These are phyloP conservation scores for Sitodiplosis mosellana DNA, from an alignment of 1,140 invertebrate genomes.

Conservation along the genomic window DNA sequence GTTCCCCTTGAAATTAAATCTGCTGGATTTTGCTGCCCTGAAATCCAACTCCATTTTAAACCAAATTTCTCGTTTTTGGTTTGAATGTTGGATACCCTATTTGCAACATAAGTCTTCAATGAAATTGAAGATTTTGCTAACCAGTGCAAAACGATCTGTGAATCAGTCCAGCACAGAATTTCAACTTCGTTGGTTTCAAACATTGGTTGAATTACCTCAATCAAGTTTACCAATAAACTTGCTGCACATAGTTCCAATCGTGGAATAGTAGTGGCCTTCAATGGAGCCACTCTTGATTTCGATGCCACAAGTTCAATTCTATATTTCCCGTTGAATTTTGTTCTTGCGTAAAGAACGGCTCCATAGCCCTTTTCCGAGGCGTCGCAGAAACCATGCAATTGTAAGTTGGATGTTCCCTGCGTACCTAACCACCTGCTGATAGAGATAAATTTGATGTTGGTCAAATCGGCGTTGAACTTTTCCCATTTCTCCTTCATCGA, in stretches of 20 bases:
- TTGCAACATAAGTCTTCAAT: slow-evolving; percentile 20
- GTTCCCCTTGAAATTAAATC: not conserved
- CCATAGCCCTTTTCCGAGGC: slow-evolving; percentile 19
- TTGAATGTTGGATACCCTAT: slow-evolving; percentile 16
- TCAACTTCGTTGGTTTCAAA: slow-evolving; percentile 7
- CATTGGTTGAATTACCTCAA: not conserved
- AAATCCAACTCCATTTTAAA: not conserved
- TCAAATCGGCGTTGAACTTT: slow-evolving; percentile 7
- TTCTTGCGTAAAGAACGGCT: slow-evolving; percentile 12
- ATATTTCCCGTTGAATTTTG: not conserved
- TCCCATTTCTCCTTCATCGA: slow-evolving; percentile 8
- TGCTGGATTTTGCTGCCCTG: not conserved
- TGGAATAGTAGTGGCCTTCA: slow-evolving; percentile 14
- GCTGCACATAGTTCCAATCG: slow-evolving; percentile 14
- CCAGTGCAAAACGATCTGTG: slow-evolving; percentile 16
- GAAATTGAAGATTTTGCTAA: slow-evolving; percentile 9
- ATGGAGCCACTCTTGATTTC: slow-evolving; percentile 15
- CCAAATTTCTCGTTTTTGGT: not conserved
- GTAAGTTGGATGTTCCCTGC: not conserved
- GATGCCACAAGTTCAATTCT: slow-evolving; percentile 8
- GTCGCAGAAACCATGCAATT: slow-evolving; percentile 22
- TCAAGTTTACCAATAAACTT: slow-evolving; percentile 7
- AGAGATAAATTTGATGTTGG: slow-evolving; percentile 4
- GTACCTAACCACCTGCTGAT: slow-evolving; percentile 6
- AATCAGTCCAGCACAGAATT: slow-evolving; percentile 14